Evolutionary conservation across 1,140 invertebrate genomes (phyloP).

Genomic region (Caerostris extrusa): DNA sequence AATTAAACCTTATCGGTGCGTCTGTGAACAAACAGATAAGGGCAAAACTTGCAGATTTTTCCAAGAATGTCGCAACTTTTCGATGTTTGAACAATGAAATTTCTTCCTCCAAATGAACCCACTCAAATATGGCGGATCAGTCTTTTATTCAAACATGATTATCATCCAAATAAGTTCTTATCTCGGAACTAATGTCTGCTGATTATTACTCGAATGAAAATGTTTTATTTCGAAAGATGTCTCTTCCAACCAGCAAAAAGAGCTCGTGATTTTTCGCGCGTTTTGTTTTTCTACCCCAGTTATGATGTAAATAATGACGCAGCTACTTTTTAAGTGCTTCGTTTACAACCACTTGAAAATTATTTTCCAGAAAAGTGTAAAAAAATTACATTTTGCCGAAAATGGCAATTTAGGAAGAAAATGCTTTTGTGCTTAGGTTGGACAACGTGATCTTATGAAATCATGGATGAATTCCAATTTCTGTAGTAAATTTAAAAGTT

Average conservation of each 20-base stretch:
- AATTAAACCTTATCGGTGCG: no score
- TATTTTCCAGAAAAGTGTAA: neutral
- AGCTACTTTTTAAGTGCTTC: neutral
- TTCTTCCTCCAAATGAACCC: neutral
- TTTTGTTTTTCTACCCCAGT: neutral
- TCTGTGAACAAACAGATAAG: neutral
- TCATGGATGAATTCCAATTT: no score
- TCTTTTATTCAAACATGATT: slow-evolving; percentile 22
- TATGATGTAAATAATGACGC: neutral
- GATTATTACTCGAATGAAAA: slow-evolving; percentile 34
- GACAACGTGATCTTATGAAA: no score
- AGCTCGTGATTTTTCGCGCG: slow-evolving; percentile 19
- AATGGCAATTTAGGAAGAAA: no score
- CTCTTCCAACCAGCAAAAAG: neutral
- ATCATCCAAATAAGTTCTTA: neutral
- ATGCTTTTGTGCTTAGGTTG: no score
- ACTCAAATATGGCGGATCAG: neutral
- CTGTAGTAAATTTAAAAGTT: no score
- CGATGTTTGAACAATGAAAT: neutral
- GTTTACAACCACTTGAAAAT: neutral
- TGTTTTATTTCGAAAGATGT: slow-evolving; percentile 12
- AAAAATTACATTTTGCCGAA: neutral
- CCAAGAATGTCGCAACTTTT: neutral
- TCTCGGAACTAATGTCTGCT: slow-evolving; percentile 41
- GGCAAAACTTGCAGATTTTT: neutral